Evolutionary conservation across 2,797 vertebrate genomes (phyloP).

Genomic region (Apogon talboti): DNA sequence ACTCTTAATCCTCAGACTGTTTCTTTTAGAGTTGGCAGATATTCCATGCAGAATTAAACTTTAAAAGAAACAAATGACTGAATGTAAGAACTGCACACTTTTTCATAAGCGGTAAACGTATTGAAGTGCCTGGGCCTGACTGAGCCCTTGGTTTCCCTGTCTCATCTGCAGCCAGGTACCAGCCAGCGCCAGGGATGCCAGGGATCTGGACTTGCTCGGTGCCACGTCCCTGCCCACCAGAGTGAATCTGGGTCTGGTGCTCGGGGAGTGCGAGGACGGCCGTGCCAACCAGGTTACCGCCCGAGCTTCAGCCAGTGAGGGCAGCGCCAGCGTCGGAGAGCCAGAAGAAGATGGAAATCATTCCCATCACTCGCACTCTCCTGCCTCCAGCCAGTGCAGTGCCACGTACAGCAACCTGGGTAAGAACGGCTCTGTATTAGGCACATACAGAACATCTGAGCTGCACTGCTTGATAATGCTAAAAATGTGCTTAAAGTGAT

Average conservation of each 20-base stretch:
- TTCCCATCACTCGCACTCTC: conserved; percentile 79
- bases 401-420: conserved; percentile 97
- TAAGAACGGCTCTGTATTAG: conserved; percentile 68
- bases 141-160: conserved; percentile 25
- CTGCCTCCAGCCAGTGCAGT: conserved; percentile 87
- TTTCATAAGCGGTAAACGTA: not conserved
- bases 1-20: not conserved
- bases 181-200: conserved; percentile 74
- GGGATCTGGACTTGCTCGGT: conserved; percentile 77
- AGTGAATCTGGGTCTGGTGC: conserved; percentile 75
- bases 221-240: conserved; percentile 78
- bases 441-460: not conserved
- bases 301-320: conserved; percentile 67
- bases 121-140: not conserved
- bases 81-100: not conserved
- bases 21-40: conserved; percentile 12
- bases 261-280: conserved; percentile 50
- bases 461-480: not conserved
- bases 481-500: not conserved
- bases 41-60: conserved; percentile 10
- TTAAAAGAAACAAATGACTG: conserved; percentile 5
- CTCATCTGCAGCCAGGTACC: conserved; percentile 86
- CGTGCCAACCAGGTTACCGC: conserved; percentile 58
- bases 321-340: conserved; percentile 73
- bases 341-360: conserved; percentile 81